Evolutionary conservation across 2,113 vertebrate species (phyloP).

Genomic region (Tenebrosternarchus preto): DNA sequence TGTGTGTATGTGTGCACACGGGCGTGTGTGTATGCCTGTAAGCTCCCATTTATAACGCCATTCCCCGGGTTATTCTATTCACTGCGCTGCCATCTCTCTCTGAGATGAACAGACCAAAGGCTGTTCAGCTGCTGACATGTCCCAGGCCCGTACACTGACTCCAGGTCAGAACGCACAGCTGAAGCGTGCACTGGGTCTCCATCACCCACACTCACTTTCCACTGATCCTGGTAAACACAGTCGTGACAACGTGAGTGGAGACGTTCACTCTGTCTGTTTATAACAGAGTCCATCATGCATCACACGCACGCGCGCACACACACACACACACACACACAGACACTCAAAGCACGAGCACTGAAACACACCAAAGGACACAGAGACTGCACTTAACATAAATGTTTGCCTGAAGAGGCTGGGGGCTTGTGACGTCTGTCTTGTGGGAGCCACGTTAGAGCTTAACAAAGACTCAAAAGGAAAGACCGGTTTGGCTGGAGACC

Average conservation of each 20-base stretch:
- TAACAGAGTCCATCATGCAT: slow-evolving; percentile 18
- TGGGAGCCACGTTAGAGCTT: too few species aligned
- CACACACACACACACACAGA: background rate
- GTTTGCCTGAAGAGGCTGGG: slow-evolving; percentile 30
- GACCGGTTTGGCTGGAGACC: background rate
- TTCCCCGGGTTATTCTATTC: background rate
- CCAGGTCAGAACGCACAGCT: slow-evolving; percentile 29
- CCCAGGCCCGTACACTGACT: slow-evolving; percentile 7
- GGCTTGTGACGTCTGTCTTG: too few species aligned
- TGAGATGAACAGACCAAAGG: background rate
- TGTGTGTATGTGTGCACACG: background rate
- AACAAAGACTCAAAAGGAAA: background rate
- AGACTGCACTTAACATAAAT: slow-evolving; percentile 37
- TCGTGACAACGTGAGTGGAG: background rate
- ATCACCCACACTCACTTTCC: slow-evolving; percentile 8
- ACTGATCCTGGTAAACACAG: slow-evolving; percentile 31
- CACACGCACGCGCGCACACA: slow-evolving; percentile 27
- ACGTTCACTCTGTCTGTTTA: slow-evolving; percentile 33
- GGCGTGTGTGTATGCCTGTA: background rate
- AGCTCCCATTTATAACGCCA: background rate
- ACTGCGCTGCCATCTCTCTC: background rate
- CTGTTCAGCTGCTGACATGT: background rate
- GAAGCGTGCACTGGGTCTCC: background rate
- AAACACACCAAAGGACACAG: slow-evolving; percentile 6
- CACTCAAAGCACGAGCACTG: slow-evolving; percentile 11